phyloP scores from a whole-genome alignment of 2,888 invertebrate species.

The Meloe dianella region DNA sequence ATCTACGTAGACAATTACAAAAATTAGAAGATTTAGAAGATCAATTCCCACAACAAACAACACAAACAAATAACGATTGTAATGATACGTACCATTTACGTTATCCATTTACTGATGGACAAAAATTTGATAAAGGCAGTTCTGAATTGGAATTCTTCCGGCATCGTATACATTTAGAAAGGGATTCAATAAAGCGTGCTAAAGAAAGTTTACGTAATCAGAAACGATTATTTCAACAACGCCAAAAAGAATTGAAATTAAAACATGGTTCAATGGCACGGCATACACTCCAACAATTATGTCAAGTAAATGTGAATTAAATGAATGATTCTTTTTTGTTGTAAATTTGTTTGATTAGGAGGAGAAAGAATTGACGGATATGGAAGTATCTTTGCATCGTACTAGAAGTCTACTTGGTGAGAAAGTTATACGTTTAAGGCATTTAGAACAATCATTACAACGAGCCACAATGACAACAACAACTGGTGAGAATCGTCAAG shows the following conservation, averaged over 20 bases:
- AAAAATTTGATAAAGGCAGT: conserved; percentile 59
- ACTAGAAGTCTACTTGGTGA: conserved; percentile 81
- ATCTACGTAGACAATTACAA: conserved; percentile 78
- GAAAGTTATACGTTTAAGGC: conserved; percentile 80
- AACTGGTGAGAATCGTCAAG: conserved; percentile 55
- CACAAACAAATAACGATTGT: conserved; percentile 46
- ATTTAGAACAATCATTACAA: conserved; percentile 78
- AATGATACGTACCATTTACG: conserved; percentile 80
- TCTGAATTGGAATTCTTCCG: conserved; percentile 84
- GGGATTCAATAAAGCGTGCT: conserved; percentile 84
- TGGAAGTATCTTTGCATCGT: conserved; percentile 83
- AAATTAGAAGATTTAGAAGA: conserved; percentile 84
- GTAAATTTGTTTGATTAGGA: conserved; percentile 63
- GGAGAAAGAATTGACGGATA: conserved; percentile 81
- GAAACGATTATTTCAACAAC: conserved; percentile 70
- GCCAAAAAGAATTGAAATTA: conserved; percentile 63
- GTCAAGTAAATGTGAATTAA: conserved; percentile 57
- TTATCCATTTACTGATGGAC: conserved; percentile 77
- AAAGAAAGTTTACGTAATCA: conserved; percentile 75
- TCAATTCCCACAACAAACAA: conserved; percentile 71
- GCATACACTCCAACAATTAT: conserved; percentile 63
- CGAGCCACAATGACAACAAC: conserved; percentile 61
- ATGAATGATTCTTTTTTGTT: neutral
- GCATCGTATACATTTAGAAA: conserved; percentile 79
- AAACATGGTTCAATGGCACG: conserved; percentile 61